These are phyloP conservation scores for Xiphophorus couchianus DNA, from an alignment of 2,113 vertebrate genomes.

Conservation along the genomic window DNA sequence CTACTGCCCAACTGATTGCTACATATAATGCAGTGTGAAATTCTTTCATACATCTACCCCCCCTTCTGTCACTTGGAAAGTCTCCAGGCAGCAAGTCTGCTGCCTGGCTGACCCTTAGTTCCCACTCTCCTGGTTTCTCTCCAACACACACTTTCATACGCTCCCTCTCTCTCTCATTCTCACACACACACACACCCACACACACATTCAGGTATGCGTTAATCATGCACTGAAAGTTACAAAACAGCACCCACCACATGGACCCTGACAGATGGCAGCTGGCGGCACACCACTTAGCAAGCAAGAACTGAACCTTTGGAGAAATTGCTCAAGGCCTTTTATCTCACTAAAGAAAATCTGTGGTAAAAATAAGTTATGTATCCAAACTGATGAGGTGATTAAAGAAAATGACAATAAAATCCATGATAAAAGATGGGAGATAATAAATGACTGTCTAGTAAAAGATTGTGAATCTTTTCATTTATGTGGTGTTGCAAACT, in stretches of 20 bases:
- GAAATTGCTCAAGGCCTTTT: conserved; percentile 21
- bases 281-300: conserved; percentile 30
- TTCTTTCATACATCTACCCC: conserved; percentile 59
- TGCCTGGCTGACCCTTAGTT: conserved; percentile 64
- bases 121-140: conserved; percentile 49
- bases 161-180: background rate
- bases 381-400: background rate
- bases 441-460: background rate
- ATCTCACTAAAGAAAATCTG: conserved; percentile 15
- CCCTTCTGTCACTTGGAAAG: conserved; percentile 63
- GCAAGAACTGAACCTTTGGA: conserved; percentile 23
- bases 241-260: conserved; percentile 50
- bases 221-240: conserved; percentile 40
- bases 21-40: conserved; percentile 56
- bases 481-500: too few relatives aligned
- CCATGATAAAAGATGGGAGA: background rate
- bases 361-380: background rate
- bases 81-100: conserved; percentile 67
- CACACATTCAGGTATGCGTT: conserved; percentile 33
- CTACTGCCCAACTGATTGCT: conserved; percentile 4
- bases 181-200: conserved; percentile 3
- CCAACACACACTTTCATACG: conserved; percentile 13
- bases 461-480: background rate
- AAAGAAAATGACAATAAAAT: background rate
- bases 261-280: conserved; percentile 62